Percentiles rank a stretch among this genome's conserved stretches.
Conservation (phyloP, 1,140 invertebrate species). For the Lordiphosa mommai region DNA sequence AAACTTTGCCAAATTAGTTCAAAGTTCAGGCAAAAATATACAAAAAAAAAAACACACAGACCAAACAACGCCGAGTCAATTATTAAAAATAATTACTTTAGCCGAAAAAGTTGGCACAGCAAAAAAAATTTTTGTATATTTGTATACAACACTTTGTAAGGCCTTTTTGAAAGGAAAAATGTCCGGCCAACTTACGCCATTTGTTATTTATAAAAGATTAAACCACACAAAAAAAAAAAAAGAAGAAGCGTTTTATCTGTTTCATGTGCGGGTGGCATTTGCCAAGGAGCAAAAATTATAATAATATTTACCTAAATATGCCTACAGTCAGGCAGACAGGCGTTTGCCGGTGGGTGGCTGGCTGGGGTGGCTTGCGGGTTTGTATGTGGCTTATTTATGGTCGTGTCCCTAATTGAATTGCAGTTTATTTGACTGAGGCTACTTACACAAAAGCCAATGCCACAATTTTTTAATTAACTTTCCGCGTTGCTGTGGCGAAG, state of each 20-base stretch:
- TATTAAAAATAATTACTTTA: conserved; percentile 78
- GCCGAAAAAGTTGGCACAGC: conserved; percentile 48
- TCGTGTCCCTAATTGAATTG: conserved; percentile 70
- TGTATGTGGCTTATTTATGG: conserved; percentile 61
- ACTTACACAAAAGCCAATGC: conserved; percentile 66
- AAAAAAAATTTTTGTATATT: conserved; percentile 33
- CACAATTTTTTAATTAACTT: conserved; percentile 78
- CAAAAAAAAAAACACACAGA: conserved; percentile 4
- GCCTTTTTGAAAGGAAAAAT: conserved; percentile 22
- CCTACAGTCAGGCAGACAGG: conserved; percentile 27
- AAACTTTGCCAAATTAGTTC: conserved; percentile 74
- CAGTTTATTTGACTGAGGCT: conserved; percentile 67
- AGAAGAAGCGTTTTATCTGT: conserved; percentile 38
- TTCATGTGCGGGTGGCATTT: conserved; percentile 27
- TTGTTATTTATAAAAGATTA: conserved; percentile 76
- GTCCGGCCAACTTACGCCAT: conserved; percentile 60
- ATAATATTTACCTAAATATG: conserved; percentile 74
- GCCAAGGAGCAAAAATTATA: conserved; percentile 61
- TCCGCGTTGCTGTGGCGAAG: conserved; percentile 36
- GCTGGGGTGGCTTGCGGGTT: not conserved
- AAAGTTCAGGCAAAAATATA: conserved; percentile 49
- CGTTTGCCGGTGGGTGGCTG: not conserved
- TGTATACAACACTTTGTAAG: conserved; percentile 36
- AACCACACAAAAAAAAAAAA: conserved; percentile 31
- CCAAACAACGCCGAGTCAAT: conserved; percentile 59